A percentile compares a stretch with the other conserved stretches of the same genome.
Evolutionary conservation across 92 coral and sea anemone genomes (phyloP).

Genomic region (Parazoanthus atlanticus): DNA sequence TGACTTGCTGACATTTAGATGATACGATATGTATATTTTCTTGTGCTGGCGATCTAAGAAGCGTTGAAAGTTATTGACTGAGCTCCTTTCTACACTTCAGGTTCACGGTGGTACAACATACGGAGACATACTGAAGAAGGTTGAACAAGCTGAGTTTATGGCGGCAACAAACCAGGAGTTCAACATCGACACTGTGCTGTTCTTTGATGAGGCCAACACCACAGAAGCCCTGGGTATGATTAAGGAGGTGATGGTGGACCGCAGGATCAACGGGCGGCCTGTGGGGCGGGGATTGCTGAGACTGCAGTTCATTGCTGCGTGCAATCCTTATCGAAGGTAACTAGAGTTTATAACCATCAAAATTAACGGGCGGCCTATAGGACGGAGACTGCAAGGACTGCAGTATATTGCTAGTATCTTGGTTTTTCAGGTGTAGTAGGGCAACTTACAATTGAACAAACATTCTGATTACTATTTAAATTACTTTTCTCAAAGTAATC

Average conservation of each 20-base stretch:
- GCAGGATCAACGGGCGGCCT: constrained; percentile 65
- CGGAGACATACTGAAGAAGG: constrained; percentile 69
- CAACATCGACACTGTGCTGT: constrained; percentile 76
- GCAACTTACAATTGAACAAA: too few relatives aligned
- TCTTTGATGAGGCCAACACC: constrained; percentile 91
- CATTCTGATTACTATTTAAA: too few relatives aligned
- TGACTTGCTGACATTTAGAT: too few relatives aligned
- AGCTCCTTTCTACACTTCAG: constrained; percentile 21
- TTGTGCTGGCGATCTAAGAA: too few relatives aligned
- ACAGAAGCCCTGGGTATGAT: constrained; percentile 77
- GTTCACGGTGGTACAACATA: constrained; percentile 90
- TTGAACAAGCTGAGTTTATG: constrained; percentile 69
- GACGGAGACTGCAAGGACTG: too few relatives aligned
- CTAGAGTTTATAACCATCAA: too few relatives aligned
- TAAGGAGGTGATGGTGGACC: constrained; percentile 90
- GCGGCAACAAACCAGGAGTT: constrained; percentile 55
- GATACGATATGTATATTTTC: too few relatives aligned
- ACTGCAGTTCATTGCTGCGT: constrained; percentile 79
- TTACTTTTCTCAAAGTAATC: too few relatives aligned
- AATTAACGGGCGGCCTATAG: too few relatives aligned
- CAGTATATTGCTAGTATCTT: too few relatives aligned
- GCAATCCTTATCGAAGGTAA: constrained; percentile 37
- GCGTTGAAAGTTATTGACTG: too few relatives aligned
- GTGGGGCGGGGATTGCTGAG: constrained; percentile 38
- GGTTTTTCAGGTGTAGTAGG: too few relatives aligned